Base-by-base conservation (phyloP, 2,113 vertebrate genomes). In the Castor canadensis region DNA sequence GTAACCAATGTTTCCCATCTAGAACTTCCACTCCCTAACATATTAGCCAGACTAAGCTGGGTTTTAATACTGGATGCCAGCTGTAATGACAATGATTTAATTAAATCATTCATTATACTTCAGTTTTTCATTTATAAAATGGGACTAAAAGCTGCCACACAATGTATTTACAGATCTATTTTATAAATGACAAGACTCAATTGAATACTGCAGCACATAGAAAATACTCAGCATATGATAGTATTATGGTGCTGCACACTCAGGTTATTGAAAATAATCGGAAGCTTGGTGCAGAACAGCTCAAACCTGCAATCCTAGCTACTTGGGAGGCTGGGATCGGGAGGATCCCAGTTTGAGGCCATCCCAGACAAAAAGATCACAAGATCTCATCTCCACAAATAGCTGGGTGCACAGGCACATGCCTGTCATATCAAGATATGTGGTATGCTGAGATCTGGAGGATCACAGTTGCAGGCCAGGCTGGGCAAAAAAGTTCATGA, bases 51-150 rank as follows among this genome's bases (percentile, higher is more conserved):
- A 40, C 12, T 54, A 30, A 67, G 3, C 8, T 80, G n/a, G 5
- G 11, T 80, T 92, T 87, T 49, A 58, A 66, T 77, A 45, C 38
- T 71, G 52, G 7, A 82, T 86, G 45, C 28, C 40, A 24, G 9
- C 52, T 81, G 7, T 67, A 73, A 67, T 28, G 24, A 24, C 28
- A 73, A 20, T 40, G 52, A 82, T 52, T 45, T 82, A 80, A 67
- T 72, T 80, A 73, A 19, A 32, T 84, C 49, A 66, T 64, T 88
- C 43, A n/a, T 56, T 11, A 16, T 45, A 66, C 4, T 28, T 66
- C 11, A 43, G 5, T 17, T 91, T 89, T 94, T 94, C 16, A 80
- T n/a, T 92, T 64, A 26, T 32, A 86, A 93, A 93, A 30, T 54
- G 8, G 9, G 4, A 4, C 52, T 62, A 22, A 54, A 58, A 26